Conservation (phyloP, 2,888 invertebrate species). For the Himalopsyche tibetana region DNA sequence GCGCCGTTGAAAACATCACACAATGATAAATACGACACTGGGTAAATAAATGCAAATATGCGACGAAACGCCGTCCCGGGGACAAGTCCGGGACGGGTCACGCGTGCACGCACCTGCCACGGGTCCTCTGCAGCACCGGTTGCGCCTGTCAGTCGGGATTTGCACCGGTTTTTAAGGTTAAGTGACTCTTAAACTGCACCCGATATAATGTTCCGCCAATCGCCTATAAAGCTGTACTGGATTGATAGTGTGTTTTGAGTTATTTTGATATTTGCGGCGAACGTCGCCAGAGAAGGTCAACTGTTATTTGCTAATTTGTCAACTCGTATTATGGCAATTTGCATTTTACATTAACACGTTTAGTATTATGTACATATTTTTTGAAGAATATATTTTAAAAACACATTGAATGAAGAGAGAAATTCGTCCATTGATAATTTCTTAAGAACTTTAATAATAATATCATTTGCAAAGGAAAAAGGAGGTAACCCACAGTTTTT, state of each 20-base stretch:
- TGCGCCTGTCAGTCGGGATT: conserved; percentile 34
- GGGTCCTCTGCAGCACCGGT: not conserved
- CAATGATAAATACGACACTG: not conserved
- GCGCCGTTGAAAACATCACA: conserved; percentile 1
- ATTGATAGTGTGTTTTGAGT: conserved; percentile 35
- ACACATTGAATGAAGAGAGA: too few species aligned
- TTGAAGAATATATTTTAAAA: too few species aligned
- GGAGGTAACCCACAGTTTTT: too few species aligned
- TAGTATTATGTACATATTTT: too few species aligned
- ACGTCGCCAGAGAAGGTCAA: not conserved
- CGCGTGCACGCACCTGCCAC: not conserved
- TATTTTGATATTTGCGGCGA: conserved; percentile 27
- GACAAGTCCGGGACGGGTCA: not conserved
- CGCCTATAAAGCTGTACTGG: not conserved
- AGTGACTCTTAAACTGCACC: not conserved
- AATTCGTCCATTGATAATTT: too few species aligned
- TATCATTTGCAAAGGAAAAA: too few species aligned
- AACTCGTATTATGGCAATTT: too few species aligned
- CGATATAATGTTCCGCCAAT: conserved; percentile 7
- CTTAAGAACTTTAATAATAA: too few species aligned
- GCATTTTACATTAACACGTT: too few species aligned
- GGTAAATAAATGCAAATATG: not conserved
- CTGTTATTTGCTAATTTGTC: not conserved
- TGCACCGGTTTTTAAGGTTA: conserved; percentile 14
- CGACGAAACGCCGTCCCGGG: not conserved